Base-by-base conservation (phyloP, 2,113 vertebrate species). In the Poeciliopsis turrubarensis region DNA sequence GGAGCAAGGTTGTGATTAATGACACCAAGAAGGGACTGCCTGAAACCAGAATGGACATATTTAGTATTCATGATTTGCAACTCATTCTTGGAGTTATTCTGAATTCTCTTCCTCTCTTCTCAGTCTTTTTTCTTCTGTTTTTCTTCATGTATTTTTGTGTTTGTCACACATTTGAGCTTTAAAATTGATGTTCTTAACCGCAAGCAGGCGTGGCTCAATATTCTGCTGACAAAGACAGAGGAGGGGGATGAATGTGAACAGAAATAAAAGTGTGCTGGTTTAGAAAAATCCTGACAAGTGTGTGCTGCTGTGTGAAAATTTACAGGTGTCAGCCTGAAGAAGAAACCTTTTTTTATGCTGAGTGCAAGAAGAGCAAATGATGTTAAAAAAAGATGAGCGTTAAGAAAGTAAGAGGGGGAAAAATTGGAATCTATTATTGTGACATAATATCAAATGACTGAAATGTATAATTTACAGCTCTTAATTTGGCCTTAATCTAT, bases 191-290 rank as follows among this genome's bases (percentile, higher is more conserved):
- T 29, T 32, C 37, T 54, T 41, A 27, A 37, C 4, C 29, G 11
- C 72, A 72, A 19, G 75, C 6, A 0, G 74, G 31, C 72, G 14
- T 19, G 31, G 66, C 31, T 81, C 67, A 65, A 67, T 75, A 86
- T 85, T 87, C 73, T 82, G 86, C 85, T 90, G 91, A 90, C 83
- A 85, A 72, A 81, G 75, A 68, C 27, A 5, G n/a, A 84, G 60
- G 10, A 39, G 71, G 37, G 65, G 34, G 27, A 37, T 6, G 44
- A 80, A 74, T 0, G 60, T 74, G 70, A 75, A 66, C 0, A 32
- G 77, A 78, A 86, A 83, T 30, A 26, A 86, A 78, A 41, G 39
- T 41, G 39, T 41, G 39, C 39, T 1, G 39, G 14, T 41, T 13
- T 41, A 15, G 65, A 68, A 75, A 82, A 82, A 47, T 65, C 30